These are phyloP conservation scores for Cremastinae sp. DNA, from an alignment of 2,888 invertebrate species.

Conservation along the genomic window DNA sequence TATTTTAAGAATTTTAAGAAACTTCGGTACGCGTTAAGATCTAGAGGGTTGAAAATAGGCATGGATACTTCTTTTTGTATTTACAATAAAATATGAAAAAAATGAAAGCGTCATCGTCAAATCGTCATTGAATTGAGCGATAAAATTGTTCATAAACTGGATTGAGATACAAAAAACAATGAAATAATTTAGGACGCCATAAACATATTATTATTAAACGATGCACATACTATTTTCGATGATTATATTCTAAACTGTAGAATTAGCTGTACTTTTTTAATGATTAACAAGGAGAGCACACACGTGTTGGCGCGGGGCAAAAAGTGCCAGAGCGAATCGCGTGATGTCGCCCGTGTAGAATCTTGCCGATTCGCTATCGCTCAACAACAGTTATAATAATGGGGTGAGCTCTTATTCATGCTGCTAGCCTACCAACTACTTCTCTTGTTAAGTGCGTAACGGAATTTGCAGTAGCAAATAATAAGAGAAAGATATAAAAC, in stretches of 20 bases:
- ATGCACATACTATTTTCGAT: background rate
- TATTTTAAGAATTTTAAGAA: too few relatives aligned
- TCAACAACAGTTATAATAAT: conserved; percentile 60
- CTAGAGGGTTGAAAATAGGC: too few relatives aligned
- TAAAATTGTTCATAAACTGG: too few relatives aligned
- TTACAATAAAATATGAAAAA: too few relatives aligned
- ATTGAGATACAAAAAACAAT: too few relatives aligned
- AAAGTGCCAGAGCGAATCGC: conserved; percentile 55
- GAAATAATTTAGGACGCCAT: too few relatives aligned
- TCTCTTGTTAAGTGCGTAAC: conserved; percentile 46
- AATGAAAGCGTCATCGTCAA: too few relatives aligned
- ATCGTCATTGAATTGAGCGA: too few relatives aligned
- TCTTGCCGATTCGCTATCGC: conserved; percentile 31
- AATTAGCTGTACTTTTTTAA: conserved; percentile 57
- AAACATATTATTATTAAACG: background rate
- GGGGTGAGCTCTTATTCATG: conserved; percentile 22
- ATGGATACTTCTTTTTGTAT: too few relatives aligned
- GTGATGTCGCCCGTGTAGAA: conserved; percentile 37
- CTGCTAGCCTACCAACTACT: conserved; percentile 21
- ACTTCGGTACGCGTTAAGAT: too few relatives aligned
- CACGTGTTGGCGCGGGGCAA: conserved; percentile 9
- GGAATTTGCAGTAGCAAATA: conserved; percentile 44
- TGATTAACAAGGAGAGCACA: conserved; percentile 8
- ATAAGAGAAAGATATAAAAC: conserved; percentile 16
- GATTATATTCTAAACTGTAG: conserved; percentile 23